A percentile compares a stretch with the other conserved stretches of the same genome.
phyloP scores from a whole-genome alignment of 2,113 vertebrate genomes.

The Bambusicola thoracicus region DNA sequence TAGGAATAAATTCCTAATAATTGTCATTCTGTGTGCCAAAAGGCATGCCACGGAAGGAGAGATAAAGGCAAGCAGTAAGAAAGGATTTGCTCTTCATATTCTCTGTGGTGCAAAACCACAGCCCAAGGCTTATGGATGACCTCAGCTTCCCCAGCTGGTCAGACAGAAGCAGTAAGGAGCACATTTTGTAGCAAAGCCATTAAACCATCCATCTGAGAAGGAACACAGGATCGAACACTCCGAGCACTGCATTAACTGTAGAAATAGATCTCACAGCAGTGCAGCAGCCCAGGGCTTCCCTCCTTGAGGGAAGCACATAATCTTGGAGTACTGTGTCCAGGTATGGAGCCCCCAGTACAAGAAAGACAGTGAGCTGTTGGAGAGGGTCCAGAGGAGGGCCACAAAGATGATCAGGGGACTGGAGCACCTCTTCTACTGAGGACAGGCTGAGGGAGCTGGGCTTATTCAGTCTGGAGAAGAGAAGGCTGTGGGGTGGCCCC shows the following conservation, averaged over 20 bases:
- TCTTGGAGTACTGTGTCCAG: no score
- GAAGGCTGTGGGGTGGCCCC: no score
- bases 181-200: background rate
- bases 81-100: background rate
- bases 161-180: background rate
- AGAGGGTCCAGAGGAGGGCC: no score
- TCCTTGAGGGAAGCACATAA: background rate
- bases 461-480: no score
- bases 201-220: background rate
- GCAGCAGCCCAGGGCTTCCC: background rate
- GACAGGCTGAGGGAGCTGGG: no score
- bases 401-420: no score
- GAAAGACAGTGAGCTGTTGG: no score
- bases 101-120: background rate
- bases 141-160: background rate
- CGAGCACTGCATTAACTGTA: rapidly evolving
- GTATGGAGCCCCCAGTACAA: no score
- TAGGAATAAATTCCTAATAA: background rate
- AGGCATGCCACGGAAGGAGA: background rate
- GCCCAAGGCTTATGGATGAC: background rate
- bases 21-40: background rate
- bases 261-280: background rate
- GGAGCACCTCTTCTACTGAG: no score
- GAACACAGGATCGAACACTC: background rate
- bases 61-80: background rate